Evolutionary conservation across 1,140 invertebrate genomes (phyloP).

Genomic region (Prorops nasuta): DNA sequence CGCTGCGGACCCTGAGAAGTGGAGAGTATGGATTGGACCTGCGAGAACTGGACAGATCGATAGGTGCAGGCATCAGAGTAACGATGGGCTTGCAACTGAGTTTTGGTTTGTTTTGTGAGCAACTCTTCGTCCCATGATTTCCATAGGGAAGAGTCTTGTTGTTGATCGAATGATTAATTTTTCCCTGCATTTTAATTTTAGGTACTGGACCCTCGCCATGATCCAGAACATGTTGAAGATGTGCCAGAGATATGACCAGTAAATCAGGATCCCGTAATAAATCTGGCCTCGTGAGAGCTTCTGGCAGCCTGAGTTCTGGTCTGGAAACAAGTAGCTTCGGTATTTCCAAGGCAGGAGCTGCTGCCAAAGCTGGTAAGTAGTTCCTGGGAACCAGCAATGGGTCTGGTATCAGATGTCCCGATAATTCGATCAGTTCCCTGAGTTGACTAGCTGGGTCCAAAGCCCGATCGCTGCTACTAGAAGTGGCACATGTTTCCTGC

Average conservation of each 20-base stretch:
- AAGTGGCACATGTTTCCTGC: conserved; percentile 16
- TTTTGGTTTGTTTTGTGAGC: conserved; percentile 32
- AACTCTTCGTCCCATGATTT: conserved; percentile 16
- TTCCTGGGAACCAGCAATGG: conserved; percentile 76
- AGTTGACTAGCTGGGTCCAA: conserved; percentile 70
- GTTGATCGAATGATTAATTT: conserved; percentile 28
- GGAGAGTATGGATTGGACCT: conserved; percentile 39
- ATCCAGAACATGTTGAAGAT: conserved; percentile 70
- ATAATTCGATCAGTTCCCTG: conserved; percentile 67
- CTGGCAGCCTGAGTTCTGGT: conserved; percentile 69
- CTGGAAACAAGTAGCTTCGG: conserved; percentile 68
- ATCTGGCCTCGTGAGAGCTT: conserved; percentile 69
- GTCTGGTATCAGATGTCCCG: conserved; percentile 73
- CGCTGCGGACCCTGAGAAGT: conserved; percentile 40
- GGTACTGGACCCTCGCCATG: conserved; percentile 36
- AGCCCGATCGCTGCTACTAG: conserved; percentile 22
- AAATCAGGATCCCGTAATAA: conserved; percentile 75
- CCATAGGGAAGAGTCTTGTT: conserved; percentile 12
- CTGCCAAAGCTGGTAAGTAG: conserved; percentile 68
- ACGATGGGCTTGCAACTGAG: conserved; percentile 50
- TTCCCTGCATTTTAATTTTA: neutral
- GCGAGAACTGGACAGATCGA: conserved; percentile 46
- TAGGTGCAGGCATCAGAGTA: conserved; percentile 49
- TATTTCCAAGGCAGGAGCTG: conserved; percentile 72
- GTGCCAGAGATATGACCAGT: conserved; percentile 72